phyloP scores from a whole-genome alignment of 2,113 vertebrate species.

The Sprattus sprattus region DNA sequence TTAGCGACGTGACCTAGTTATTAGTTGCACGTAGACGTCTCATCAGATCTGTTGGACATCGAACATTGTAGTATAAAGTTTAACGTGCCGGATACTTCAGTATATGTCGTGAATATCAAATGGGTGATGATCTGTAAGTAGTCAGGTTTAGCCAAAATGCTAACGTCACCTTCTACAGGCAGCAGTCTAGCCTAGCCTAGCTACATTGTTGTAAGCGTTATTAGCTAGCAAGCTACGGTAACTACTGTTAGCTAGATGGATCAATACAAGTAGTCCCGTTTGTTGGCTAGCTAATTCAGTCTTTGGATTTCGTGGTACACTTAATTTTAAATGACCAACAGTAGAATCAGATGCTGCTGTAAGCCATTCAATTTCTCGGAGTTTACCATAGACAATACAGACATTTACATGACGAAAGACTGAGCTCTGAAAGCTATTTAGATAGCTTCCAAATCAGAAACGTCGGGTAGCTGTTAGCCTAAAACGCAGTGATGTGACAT shows the following conservation, averaged over 20 bases:
- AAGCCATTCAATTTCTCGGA: neutral
- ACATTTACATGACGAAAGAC: no score
- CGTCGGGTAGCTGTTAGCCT: neutral
- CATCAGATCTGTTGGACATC: neutral
- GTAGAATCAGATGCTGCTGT: neutral
- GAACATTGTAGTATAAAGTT: neutral
- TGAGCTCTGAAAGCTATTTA: no score
- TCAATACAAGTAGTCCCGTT: neutral
- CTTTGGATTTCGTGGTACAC: no score
- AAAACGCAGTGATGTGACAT: neutral
- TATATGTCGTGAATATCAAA: constrained; percentile 52
- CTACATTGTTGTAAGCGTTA: neutral
- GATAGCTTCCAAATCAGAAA: neutral
- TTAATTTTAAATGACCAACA: neutral
- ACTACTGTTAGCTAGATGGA: neutral
- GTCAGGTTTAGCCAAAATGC: neutral
- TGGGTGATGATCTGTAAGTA: constrained; percentile 52
- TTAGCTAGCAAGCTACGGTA: neutral
- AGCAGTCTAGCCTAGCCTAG: neutral
- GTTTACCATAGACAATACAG: no score
- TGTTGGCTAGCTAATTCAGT: neutral
- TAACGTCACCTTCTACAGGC: neutral
- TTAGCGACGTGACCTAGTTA: constrained; percentile 17
- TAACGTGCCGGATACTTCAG: constrained; percentile 5
- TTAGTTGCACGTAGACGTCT: neutral